A percentile compares a stretch with the other conserved stretches of the same genome.
These are phyloP conservation scores for Poeciliopsis prolifica DNA, from an alignment of 2,113 vertebrate species.

Conservation along the genomic window DNA sequence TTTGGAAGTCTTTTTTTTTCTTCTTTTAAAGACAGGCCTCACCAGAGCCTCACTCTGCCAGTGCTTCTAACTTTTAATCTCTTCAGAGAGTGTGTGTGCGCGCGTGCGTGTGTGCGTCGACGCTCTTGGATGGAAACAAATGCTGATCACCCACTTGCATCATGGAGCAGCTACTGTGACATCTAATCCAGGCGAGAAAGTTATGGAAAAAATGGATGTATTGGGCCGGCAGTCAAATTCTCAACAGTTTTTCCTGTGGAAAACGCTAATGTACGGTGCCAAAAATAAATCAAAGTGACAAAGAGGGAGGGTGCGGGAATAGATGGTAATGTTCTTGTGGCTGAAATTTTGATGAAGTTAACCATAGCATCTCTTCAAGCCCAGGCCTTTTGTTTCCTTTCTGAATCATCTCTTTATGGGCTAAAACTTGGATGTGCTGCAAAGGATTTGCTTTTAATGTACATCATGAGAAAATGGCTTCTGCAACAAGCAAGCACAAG, in stretches of 20 bases:
- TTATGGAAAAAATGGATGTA: conserved; percentile 72
- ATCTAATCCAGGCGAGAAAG: conserved; percentile 67
- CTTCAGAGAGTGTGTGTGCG: conserved; percentile 15
- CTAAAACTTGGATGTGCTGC: conserved; percentile 65
- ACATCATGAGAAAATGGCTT: conserved; percentile 79
- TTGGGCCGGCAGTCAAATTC: conserved; percentile 70
- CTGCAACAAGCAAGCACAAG: conserved; percentile 73
- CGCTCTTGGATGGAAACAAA: conserved; percentile 54
- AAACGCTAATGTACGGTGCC: conserved; percentile 67
- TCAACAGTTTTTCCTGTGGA: conserved; percentile 75
- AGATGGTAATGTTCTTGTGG: conserved; percentile 64
- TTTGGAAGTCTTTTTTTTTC: conserved; percentile 2
- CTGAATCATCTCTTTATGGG: conserved; percentile 73
- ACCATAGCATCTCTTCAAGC: conserved; percentile 63
- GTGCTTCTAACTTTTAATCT: conserved; percentile 10
- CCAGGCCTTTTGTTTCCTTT: conserved; percentile 76
- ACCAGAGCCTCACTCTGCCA: conserved; percentile 9
- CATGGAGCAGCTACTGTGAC: conserved; percentile 62
- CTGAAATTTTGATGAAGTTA: conserved; percentile 76
- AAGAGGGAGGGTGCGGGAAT: conserved; percentile 59
- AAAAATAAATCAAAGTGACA: conserved; percentile 80
- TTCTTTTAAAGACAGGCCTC: conserved; percentile 6
- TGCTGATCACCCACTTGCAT: conserved; percentile 59
- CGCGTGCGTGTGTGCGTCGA: background rate
- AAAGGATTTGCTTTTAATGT: conserved; percentile 67